Percentiles rank a stretch among this genome's conserved stretches.
These are phyloP conservation scores for Dicerorhinus sumatrensis DNA, from an alignment of 2,113 vertebrate genomes.

Conservation along the genomic window DNA sequence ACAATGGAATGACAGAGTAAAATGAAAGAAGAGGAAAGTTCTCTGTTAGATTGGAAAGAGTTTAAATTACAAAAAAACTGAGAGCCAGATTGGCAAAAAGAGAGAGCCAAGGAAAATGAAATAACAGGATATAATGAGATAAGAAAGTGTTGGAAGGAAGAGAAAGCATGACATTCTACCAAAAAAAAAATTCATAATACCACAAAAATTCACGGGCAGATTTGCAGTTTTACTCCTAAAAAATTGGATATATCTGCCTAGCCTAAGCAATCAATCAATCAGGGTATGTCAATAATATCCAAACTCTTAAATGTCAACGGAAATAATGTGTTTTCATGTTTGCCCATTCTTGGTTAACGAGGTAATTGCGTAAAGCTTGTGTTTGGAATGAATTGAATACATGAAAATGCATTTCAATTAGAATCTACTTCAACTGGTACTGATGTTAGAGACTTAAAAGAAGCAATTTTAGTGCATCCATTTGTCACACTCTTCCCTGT, in stretches of 20 bases:
- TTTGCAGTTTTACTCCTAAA: background rate
- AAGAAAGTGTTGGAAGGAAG: constrained; percentile 48
- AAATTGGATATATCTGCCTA: background rate
- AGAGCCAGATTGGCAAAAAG: constrained; percentile 57
- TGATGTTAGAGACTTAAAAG: constrained; percentile 50
- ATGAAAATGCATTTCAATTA: constrained; percentile 63
- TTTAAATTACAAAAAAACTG: constrained; percentile 57
- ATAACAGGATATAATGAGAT: constrained; percentile 60
- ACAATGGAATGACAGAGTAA: constrained; percentile 4
- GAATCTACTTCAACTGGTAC: constrained; percentile 11
- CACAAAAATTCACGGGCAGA: constrained; percentile 40
- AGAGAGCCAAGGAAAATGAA: constrained; percentile 68
- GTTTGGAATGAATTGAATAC: background rate
- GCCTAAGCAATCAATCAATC: constrained; percentile 25
- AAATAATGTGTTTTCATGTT: constrained; percentile 23
- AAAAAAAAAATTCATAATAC: constrained; percentile 1
- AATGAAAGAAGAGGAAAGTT: background rate
- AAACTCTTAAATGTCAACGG: background rate
- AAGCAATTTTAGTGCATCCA: constrained; percentile 54
- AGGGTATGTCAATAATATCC: constrained; percentile 22
- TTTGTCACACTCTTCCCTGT: constrained; percentile 56
- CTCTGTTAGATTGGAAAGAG: background rate
- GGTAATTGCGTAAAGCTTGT: background rate
- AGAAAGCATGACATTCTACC: constrained; percentile 55
- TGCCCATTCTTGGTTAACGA: constrained; percentile 36